Conservation (phyloP, 2,888 invertebrate species). For the Cryptus armator region DNA sequence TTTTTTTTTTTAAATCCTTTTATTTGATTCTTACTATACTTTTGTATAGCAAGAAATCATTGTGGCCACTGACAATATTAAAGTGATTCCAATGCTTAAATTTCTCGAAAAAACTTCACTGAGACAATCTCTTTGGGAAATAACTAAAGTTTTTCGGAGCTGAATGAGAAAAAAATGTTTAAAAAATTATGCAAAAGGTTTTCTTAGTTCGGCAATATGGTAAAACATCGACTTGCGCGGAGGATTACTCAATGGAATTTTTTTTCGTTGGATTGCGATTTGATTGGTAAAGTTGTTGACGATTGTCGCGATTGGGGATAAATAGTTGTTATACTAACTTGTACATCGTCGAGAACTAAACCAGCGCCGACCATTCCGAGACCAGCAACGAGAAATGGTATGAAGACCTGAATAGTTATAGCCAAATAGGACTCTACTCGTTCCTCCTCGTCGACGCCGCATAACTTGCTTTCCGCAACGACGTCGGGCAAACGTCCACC, state of each 20-base stretch:
- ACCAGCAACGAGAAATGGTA: conserved; percentile 91
- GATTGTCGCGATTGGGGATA: not conserved
- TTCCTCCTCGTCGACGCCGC: conserved; percentile 83
- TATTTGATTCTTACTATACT: too few species aligned
- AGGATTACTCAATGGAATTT: too few species aligned
- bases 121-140: not conserved
- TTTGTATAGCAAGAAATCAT: too few species aligned
- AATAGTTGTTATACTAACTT: conserved; percentile 85
- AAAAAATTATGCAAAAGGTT: too few species aligned
- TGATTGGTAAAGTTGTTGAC: not conserved
- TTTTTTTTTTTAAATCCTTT: too few species aligned
- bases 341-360: conserved; percentile 90
- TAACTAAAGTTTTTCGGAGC: not conserved
- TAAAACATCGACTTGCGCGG: too few species aligned
- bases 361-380: conserved; percentile 93
- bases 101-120: too few species aligned
- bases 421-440: conserved; percentile 87
- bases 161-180: too few species aligned
- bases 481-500: conserved; percentile 87
- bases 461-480: conserved; percentile 86
- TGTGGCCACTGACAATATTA: too few species aligned
- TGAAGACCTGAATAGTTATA: conserved; percentile 89
- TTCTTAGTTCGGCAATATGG: too few species aligned
- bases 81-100: too few species aligned
- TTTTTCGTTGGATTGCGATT: not conserved